These are phyloP conservation scores for Romanogobio albipinnatus DNA, from an alignment of 2,113 vertebrate genomes.

Conservation along the genomic window DNA sequence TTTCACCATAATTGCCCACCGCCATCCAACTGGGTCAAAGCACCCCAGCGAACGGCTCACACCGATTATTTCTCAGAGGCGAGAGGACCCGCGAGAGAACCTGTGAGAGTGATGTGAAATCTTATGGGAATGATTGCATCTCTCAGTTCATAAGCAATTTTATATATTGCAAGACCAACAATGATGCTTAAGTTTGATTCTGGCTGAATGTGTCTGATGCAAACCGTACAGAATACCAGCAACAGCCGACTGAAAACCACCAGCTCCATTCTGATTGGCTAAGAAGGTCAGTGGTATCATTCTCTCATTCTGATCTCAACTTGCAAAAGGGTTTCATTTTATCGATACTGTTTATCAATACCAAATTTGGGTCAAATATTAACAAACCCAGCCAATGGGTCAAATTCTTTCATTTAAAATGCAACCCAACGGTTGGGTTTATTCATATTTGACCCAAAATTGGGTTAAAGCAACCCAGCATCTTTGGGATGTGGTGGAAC, in stretches of 20 bases:
- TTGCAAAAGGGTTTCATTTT: background rate
- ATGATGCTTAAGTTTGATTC: background rate
- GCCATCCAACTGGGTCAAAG: slow-evolving; percentile 32
- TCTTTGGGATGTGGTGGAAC: too few relatives aligned
- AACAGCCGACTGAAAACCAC: background rate
- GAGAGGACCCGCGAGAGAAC: background rate
- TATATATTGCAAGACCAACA: background rate
- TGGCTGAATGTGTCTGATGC: background rate
- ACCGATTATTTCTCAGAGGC: background rate
- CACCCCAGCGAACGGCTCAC: background rate
- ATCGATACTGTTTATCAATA: background rate
- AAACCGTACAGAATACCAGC: background rate
- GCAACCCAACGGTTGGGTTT: too few relatives aligned
- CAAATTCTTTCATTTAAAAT: too few relatives aligned
- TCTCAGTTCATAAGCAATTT: background rate
- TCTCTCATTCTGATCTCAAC: too few relatives aligned
- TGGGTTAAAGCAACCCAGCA: too few relatives aligned
- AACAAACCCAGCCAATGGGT: too few relatives aligned
- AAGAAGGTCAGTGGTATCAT: background rate
- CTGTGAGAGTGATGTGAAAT: background rate
- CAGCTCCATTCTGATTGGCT: background rate
- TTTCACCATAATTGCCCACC: slow-evolving; percentile 13
- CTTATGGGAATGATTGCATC: background rate
- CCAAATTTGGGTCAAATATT: too few relatives aligned
- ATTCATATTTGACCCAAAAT: too few relatives aligned